Percentiles rank a stretch among this genome's conserved stretches.
Conservation (phyloP, 2,797 vertebrate species). For the Mormyrus hasselquistii region DNA sequence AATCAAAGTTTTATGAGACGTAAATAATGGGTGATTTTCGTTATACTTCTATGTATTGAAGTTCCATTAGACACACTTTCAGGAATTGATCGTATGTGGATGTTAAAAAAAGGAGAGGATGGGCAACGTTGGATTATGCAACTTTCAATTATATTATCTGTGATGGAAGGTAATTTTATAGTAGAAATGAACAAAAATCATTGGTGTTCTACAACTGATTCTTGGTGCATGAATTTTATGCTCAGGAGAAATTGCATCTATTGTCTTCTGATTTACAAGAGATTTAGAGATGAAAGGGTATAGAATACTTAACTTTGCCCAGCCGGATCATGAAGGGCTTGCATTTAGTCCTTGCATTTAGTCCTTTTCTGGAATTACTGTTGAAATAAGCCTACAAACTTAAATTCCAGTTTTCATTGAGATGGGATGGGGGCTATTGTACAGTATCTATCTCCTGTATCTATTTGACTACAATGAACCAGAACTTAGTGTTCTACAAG, state of each 20-base stretch:
- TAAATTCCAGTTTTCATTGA: background rate
- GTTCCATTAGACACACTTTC: background rate
- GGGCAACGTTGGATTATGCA: background rate
- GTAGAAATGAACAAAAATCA: background rate
- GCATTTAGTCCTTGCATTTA: conserved; percentile 20
- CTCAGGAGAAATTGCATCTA: conserved; percentile 16
- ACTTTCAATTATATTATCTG: background rate
- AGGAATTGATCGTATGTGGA: background rate
- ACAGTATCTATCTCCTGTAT: background rate
- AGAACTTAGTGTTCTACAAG: background rate
- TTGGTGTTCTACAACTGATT: background rate
- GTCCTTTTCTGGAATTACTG: background rate
- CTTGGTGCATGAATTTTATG: background rate
- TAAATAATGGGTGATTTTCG: background rate
- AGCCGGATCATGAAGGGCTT: conserved; percentile 23
- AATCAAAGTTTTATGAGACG: background rate
- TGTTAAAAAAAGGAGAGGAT: background rate
- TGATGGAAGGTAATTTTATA: background rate
- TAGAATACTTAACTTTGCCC: conserved; percentile 21
- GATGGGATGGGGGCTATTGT: background rate
- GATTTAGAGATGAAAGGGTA: conserved; percentile 35
- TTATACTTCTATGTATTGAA: background rate
- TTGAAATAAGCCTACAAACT: background rate
- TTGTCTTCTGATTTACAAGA: conserved; percentile 22
- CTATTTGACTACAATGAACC: background rate